These are phyloP conservation scores for Urosaurus nigricauda DNA, from an alignment of 2,797 vertebrate genomes.

Conservation along the genomic window DNA sequence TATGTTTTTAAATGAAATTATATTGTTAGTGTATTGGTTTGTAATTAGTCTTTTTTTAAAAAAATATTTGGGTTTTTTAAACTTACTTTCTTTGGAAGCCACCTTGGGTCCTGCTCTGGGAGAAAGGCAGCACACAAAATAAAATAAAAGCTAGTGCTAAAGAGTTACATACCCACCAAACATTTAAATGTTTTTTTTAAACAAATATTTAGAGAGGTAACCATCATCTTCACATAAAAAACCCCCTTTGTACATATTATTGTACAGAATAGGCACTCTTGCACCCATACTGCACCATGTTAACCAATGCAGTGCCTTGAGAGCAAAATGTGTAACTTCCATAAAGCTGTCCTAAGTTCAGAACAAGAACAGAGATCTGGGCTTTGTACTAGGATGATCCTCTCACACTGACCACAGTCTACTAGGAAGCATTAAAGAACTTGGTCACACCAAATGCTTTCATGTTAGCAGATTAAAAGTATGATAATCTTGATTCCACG, in stretches of 20 bases:
- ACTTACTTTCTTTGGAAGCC: too few species aligned
- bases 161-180: neutral
- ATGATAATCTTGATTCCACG: neutral
- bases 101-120: too few species aligned
- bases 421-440: neutral
- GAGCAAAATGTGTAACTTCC: neutral
- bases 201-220: neutral
- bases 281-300: neutral
- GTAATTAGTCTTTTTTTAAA: too few species aligned
- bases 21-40: too few species aligned
- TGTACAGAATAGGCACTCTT: neutral
- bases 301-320: neutral
- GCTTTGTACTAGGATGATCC: neutral
- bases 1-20: too few species aligned
- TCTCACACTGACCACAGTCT: neutral
- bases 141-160: neutral
- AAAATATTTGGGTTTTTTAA: too few species aligned
- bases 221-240: neutral
- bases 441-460: neutral
- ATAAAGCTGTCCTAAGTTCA: neutral
- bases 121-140: too few species aligned
- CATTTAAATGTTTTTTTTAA: neutral
- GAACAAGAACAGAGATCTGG: neutral
- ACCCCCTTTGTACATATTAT: too few species aligned
- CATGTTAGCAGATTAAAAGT: neutral